phyloP scores from a whole-genome alignment of 2,888 invertebrate species.

The Ormia ochracea region DNA sequence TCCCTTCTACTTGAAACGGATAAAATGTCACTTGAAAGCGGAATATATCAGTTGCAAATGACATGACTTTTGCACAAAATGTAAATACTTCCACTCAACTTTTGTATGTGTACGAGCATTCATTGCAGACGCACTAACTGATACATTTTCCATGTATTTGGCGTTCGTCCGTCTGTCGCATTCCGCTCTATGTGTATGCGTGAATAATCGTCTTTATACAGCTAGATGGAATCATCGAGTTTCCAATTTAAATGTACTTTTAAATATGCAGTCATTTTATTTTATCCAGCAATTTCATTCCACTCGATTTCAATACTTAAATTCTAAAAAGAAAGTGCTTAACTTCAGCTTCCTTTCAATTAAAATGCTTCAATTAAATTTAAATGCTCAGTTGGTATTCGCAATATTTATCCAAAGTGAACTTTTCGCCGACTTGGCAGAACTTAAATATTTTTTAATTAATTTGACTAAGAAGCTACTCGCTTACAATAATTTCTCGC shows the following conservation, averaged over 20 bases:
- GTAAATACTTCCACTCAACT: constrained; percentile 32
- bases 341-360: neutral
- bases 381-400: too few species aligned
- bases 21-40: constrained; percentile 61
- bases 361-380: too few species aligned
- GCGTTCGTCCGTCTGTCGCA: too few species aligned
- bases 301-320: too few species aligned
- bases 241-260: constrained; percentile 7
- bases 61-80: constrained; percentile 56
- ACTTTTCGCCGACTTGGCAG: too few species aligned
- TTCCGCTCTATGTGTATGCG: too few species aligned
- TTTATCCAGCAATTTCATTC: too few species aligned
- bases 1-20: constrained; percentile 54
- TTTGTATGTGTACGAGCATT: neutral
- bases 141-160: neutral
- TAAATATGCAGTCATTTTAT: constrained; percentile 8
- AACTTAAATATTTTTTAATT: too few species aligned
- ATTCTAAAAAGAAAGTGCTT: neutral
- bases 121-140: neutral
- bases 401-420: too few species aligned
- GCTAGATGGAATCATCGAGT: too few species aligned
- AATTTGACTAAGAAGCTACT: too few species aligned
- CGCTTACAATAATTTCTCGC: too few species aligned
- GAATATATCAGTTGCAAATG: constrained; percentile 57
- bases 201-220: neutral